phyloP scores from a whole-genome alignment of 2,113 vertebrate species.

The Entelurus aequoreus region DNA sequence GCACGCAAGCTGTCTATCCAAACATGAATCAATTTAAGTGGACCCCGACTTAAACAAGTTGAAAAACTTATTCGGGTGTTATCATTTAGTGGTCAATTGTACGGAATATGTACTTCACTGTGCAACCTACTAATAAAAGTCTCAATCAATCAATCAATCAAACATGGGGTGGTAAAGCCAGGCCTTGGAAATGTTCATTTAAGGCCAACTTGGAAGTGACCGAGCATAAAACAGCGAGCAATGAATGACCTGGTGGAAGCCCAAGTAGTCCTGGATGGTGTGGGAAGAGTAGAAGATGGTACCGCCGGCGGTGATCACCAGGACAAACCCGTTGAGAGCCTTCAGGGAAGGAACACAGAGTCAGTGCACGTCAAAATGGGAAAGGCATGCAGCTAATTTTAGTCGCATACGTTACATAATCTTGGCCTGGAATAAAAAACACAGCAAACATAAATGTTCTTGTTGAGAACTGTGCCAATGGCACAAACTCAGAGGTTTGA shows the following conservation, averaged over 20 bases:
- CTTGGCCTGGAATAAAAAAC: background rate
- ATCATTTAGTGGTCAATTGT: too few relatives aligned
- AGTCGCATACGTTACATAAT: background rate
- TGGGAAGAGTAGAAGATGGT: constrained; percentile 75
- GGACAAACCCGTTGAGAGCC: constrained; percentile 74
- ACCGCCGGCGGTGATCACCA: constrained; percentile 70
- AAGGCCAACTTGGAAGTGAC: background rate
- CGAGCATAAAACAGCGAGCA: too few relatives aligned
- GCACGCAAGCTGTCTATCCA: constrained; percentile 32
- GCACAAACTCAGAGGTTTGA: too few relatives aligned
- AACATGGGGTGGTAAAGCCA: background rate
- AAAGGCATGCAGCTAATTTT: constrained; percentile 5
- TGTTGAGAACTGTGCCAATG: background rate
- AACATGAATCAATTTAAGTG: too few relatives aligned
- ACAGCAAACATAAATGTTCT: background rate
- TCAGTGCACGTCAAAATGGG: background rate
- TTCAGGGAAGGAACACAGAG: constrained; percentile 26
- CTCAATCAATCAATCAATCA: too few relatives aligned
- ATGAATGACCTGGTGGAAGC: constrained; percentile 73
- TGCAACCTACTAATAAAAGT: too few relatives aligned
- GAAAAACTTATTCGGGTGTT: too few relatives aligned
- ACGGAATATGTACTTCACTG: too few relatives aligned
- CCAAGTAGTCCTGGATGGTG: constrained; percentile 76
- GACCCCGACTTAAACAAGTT: too few relatives aligned
- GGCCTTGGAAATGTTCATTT: too few relatives aligned